Evolutionary conservation across 1,140 invertebrate species (phyloP).

Genomic region (Aradophagus sp.): DNA sequence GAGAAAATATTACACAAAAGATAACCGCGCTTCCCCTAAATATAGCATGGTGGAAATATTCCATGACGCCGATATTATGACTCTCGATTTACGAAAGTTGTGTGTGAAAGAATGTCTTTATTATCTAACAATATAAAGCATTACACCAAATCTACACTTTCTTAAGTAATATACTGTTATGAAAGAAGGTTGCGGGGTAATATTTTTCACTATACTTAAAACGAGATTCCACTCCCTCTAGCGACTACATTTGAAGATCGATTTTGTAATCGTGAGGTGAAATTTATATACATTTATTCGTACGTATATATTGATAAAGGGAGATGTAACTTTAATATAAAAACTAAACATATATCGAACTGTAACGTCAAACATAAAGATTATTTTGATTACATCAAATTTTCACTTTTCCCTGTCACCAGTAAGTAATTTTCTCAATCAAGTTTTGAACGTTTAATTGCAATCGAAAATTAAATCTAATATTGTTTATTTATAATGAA

Average conservation of each 20-base stretch:
- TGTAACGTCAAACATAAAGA: too few species aligned
- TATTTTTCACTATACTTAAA: constrained; percentile 45
- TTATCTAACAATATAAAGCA: constrained; percentile 47
- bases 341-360: too few species aligned
- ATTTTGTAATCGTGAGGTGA: constrained; percentile 15
- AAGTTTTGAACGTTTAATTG: too few species aligned
- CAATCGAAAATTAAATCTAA: too few species aligned
- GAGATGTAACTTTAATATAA: too few species aligned
- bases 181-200: constrained; percentile 41
- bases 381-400: too few species aligned
- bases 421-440: too few species aligned
- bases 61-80: constrained; percentile 32
- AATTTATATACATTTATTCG: too few species aligned
- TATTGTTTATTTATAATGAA: too few species aligned
- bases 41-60: constrained; percentile 32
- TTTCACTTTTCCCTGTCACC: too few species aligned
- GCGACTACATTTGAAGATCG: constrained; percentile 25
- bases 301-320: constrained; percentile 7
- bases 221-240: constrained; percentile 20
- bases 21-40: constrained; percentile 6
- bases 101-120: constrained; percentile 32
- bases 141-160: constrained; percentile 37
- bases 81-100: constrained; percentile 46
- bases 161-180: constrained; percentile 54
- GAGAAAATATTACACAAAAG: constrained; percentile 4